Conservation (phyloP, 2,113 vertebrate genomes). For the Alethe castanea region DNA sequence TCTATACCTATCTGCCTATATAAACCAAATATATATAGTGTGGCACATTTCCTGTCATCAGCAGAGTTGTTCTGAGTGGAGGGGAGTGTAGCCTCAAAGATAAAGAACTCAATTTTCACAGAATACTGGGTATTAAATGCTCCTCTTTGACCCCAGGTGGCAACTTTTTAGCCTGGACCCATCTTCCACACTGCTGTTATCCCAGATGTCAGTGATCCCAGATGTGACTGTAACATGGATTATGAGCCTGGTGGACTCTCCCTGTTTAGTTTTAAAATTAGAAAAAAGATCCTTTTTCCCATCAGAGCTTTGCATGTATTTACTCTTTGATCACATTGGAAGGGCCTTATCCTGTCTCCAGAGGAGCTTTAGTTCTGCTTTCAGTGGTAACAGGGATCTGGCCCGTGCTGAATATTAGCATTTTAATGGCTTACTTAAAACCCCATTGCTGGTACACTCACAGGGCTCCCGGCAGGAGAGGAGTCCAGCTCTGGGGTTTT, state of each 20-base stretch:
- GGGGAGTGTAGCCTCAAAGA: background rate
- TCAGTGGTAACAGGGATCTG: slow-evolving; percentile 46
- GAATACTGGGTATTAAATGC: background rate
- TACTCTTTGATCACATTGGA: slow-evolving; percentile 55
- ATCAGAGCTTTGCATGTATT: slow-evolving; percentile 55
- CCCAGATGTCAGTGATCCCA: slow-evolving; percentile 13
- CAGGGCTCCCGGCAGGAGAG: background rate
- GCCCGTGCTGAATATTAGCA: slow-evolving; percentile 37
- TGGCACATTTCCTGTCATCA: background rate
- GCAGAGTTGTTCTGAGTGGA: background rate
- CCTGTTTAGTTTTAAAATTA: slow-evolving; percentile 55
- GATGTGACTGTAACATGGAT: slow-evolving; percentile 13
- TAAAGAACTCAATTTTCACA: background rate
- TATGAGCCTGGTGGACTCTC: background rate
- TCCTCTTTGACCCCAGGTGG: background rate
- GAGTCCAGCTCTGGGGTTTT: slow-evolving; percentile 43
- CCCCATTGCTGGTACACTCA: background rate
- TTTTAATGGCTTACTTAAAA: slow-evolving; percentile 60
- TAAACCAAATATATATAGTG: background rate
- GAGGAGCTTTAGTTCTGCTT: slow-evolving; percentile 54
- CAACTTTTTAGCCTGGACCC: background rate
- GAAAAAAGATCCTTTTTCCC: slow-evolving; percentile 46
- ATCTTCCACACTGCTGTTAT: background rate
- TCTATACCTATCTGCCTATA: background rate
- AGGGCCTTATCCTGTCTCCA: slow-evolving; percentile 57